Evolutionary conservation across 2,113 vertebrate genomes (phyloP).

Genomic region (Mesembrinibis cayennensis): DNA sequence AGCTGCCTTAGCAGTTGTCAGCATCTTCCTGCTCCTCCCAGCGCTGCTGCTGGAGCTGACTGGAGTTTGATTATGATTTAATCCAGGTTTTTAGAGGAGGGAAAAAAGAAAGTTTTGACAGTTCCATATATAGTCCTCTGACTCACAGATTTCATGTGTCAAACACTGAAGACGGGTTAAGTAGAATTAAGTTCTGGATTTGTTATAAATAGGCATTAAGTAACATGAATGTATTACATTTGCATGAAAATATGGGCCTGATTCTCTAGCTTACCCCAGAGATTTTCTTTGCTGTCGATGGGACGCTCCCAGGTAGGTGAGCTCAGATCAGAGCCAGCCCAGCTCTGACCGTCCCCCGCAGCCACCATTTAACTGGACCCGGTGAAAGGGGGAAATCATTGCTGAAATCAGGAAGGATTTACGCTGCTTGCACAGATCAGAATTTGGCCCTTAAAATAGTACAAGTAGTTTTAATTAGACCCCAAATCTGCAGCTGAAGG

Average conservation of each 20-base stretch:
- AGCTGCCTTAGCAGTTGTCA: neutral
- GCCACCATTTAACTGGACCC: neutral
- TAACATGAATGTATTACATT: constrained; percentile 34
- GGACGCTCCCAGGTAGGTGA: neutral
- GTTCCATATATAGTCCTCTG: constrained; percentile 66
- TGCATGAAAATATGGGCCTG: constrained; percentile 50
- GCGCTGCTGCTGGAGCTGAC: neutral
- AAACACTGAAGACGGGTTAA: constrained; percentile 64
- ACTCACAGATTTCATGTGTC: constrained; percentile 70
- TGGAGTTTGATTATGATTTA: neutral
- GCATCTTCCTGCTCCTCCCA: neutral
- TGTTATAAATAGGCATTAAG: constrained; percentile 71
- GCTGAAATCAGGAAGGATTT: neutral
- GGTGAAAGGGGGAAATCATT: neutral
- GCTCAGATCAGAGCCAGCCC: neutral
- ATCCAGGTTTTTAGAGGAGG: constrained; percentile 43
- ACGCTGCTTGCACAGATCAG: neutral
- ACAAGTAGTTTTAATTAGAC: constrained; percentile 52
- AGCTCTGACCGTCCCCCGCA: neutral
- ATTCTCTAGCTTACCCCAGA: neutral
- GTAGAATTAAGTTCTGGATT: constrained; percentile 70
- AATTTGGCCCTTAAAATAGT: constrained; percentile 2
- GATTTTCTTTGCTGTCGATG: neutral
- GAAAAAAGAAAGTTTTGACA: constrained; percentile 36
- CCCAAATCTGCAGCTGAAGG: constrained; percentile 43